phyloP scores from a whole-genome alignment of 2,113 vertebrate genomes.

The Otus sunia region DNA sequence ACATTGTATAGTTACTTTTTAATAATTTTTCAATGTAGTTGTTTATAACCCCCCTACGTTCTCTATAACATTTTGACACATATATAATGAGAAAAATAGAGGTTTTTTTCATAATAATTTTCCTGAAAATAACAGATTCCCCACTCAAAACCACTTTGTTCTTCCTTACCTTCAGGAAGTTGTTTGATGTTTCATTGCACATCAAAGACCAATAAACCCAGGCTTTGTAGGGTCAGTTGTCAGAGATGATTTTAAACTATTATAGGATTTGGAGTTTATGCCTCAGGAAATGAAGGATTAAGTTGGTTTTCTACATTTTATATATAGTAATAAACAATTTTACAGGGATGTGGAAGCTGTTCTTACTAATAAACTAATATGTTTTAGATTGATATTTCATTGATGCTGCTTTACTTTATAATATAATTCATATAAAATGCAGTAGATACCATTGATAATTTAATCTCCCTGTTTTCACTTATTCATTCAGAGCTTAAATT shows the following conservation, averaged over 20 bases:
- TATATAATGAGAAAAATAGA: not conserved
- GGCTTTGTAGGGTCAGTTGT: not conserved
- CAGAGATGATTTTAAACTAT: not conserved
- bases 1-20: not conserved
- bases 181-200: not conserved
- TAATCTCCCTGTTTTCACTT: not conserved
- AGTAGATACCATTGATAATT: not conserved
- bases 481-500: not conserved
- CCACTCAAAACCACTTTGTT: not conserved
- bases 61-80: accelerated
- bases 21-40: not conserved
- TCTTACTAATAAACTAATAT: not conserved
- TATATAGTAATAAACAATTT: not conserved
- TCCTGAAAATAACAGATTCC: not conserved
- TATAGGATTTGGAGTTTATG: not conserved
- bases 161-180: not conserved
- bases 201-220: not conserved
- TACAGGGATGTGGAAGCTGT: not conserved
- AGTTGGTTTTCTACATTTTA: not conserved
- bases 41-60: not conserved
- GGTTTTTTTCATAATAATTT: not conserved
- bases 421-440: not conserved
- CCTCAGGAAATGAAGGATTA: not conserved
- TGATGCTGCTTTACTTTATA: not conserved
- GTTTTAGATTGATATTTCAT: not conserved